Evolutionary conservation across 1,140 invertebrate genomes (phyloP), one percentile per base, ranked within the genome.

Genomic region (Mamestra configurata): DNA sequence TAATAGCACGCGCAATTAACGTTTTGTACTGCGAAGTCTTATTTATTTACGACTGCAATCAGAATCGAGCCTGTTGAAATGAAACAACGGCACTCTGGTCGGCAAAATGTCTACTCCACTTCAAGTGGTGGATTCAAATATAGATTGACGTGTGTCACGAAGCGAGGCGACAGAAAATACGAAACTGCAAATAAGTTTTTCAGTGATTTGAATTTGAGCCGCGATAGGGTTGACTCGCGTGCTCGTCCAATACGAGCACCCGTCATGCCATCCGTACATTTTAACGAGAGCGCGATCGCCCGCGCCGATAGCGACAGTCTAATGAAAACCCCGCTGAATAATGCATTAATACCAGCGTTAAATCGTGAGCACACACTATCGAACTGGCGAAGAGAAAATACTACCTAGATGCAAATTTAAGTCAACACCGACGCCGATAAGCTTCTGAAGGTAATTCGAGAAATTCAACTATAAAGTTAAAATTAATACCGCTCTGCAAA

Each of bases 271-370:
- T 94, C 92, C 88, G 90, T 90, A 93, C 90, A 92, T 94, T 94
- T 92, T 94, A 94, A 94, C 92, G 92, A 94, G 93, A 92, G 91
- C 87, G 90, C 90, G 92, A 94, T 94, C 85, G 79, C 80, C 87
- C 82, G 83, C 92, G 83, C 89, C 92, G 93, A 94, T 94, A 94
- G 86, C 84, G 87, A 92, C 88, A 89, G 88, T 81, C 90, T 94
- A 94, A 94, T 94, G 93, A 94, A 94, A 94, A 93, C 91, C 88
- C 90, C 88, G 89, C 88, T 94, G 93, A 94, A 94, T 93, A 94
- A 94, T 94, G 93, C 92, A 94, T 94, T 94, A 93, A 94, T 93
- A 94, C 91, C 85, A 90, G 93, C 92, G 92, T 94, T 94, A 94
- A 94, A 94, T 94, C 93, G 92, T 94, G 93, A 92, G 91, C 90